Conservation (phyloP, 2,888 invertebrate genomes). For the Agrochola litura region DNA sequence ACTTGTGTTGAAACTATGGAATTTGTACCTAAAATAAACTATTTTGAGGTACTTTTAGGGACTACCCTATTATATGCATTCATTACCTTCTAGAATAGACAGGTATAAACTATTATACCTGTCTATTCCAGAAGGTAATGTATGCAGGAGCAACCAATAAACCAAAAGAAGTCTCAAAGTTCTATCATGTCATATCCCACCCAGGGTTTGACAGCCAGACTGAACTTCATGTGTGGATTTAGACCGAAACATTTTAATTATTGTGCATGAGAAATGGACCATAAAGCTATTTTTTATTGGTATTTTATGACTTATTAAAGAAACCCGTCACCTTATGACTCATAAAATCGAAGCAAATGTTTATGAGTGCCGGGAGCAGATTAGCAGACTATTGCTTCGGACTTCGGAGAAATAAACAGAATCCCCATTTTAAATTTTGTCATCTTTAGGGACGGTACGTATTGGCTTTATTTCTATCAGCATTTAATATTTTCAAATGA, state of each 20-base stretch:
- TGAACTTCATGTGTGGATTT: conserved; percentile 13
- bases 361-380: conserved; percentile 31
- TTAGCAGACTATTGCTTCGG: conserved; percentile 22
- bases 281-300: conserved; percentile 54
- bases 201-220: neutral
- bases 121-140: neutral
- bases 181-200: conserved; percentile 1
- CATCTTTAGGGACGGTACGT: conserved; percentile 41
- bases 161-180: neutral
- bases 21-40: neutral
- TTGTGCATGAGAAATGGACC: conserved; percentile 44
- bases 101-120: too few species aligned
- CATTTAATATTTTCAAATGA: conserved; percentile 77
- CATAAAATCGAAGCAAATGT: conserved; percentile 48
- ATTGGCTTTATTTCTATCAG: conserved; percentile 76
- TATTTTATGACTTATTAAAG: conserved; percentile 54
- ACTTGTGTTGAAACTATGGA: neutral
- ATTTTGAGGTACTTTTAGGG: neutral
- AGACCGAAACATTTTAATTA: conserved; percentile 50
- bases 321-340: conserved; percentile 41
- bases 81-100: too few species aligned
- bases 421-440: conserved; percentile 52
- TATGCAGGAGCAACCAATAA: neutral
- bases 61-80: too few species aligned
- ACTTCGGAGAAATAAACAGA: conserved; percentile 41